Evolutionary conservation across 2,113 vertebrate species (phyloP).

Genomic region (Oryzias celebensis): DNA sequence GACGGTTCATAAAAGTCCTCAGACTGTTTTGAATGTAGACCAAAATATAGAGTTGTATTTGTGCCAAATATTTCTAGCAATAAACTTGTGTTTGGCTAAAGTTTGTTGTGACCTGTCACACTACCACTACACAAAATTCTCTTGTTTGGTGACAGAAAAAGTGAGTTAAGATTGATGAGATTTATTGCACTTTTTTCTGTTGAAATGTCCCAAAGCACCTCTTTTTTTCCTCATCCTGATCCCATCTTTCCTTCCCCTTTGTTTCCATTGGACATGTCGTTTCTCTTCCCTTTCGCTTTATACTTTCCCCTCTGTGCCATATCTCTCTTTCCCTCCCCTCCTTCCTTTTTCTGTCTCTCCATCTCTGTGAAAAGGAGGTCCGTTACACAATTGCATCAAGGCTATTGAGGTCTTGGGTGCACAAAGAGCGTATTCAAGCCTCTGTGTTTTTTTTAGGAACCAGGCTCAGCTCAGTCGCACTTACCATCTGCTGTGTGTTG

Average conservation of each 20-base stretch:
- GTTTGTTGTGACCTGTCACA: no score
- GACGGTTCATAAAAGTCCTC: no score
- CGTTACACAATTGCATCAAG: conserved; percentile 55
- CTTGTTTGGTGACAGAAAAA: neutral
- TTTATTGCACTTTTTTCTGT: neutral
- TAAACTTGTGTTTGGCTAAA: no score
- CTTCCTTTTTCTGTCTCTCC: conserved; percentile 13
- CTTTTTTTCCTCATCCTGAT: neutral
- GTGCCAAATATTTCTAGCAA: no score
- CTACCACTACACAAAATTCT: neutral
- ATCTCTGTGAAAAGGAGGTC: conserved; percentile 49
- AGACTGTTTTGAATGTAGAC: no score
- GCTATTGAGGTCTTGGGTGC: conserved; percentile 49
- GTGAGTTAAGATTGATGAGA: no score
- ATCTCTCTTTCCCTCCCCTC: neutral
- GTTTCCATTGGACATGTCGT: neutral
- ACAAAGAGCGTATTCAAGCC: conserved; percentile 63
- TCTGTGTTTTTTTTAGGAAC: conserved; percentile 55
- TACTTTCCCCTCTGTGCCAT: conserved; percentile 23
- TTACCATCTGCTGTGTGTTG: conserved; percentile 46
- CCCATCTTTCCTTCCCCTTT: neutral
- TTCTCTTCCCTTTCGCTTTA: conserved; percentile 6
- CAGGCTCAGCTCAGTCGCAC: conserved; percentile 34
- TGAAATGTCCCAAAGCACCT: neutral
- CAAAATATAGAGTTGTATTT: no score